These are phyloP conservation scores for Brassicogethes aeneus DNA, from an alignment of 2,888 invertebrate genomes.

Conservation along the genomic window DNA sequence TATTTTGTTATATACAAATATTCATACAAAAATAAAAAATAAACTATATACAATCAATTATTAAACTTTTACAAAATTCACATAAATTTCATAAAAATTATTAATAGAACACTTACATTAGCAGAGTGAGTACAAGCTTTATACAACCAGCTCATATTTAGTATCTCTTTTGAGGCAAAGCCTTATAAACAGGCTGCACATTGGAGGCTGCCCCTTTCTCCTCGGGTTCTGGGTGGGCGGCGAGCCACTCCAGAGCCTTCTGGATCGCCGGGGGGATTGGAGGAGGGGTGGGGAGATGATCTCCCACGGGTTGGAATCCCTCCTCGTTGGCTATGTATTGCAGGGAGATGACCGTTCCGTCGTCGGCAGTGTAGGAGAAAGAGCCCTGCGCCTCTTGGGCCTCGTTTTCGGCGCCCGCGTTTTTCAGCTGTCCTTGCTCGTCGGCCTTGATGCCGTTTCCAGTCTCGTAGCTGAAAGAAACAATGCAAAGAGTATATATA, in stretches of 20 bases:
- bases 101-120: no score
- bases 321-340: conserved; percentile 62
- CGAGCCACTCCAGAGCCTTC: conserved; percentile 55
- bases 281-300: conserved; percentile 70
- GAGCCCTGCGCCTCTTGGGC: conserved; percentile 50
- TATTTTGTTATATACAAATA: background rate
- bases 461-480: conserved; percentile 53
- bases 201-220: conserved; percentile 13
- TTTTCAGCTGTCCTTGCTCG: conserved; percentile 46
- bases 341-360: conserved; percentile 53
- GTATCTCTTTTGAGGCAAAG: background rate
- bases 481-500: background rate
- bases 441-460: conserved; percentile 64
- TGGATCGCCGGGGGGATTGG: conserved; percentile 69
- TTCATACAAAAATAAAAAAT: background rate
- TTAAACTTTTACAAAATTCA: no score
- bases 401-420: conserved; percentile 36
- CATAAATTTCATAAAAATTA: no score
- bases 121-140: no score
- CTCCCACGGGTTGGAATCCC: conserved; percentile 61
- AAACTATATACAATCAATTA: no score
- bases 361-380: conserved; percentile 59
- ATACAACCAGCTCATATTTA: background rate
- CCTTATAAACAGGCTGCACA: background rate
- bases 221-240: conserved; percentile 40